A percentile compares a stretch with the other conserved stretches of the same genome.
phyloP scores from a whole-genome alignment of 2,888 invertebrate species.

The Eustalomyia histrio region DNA sequence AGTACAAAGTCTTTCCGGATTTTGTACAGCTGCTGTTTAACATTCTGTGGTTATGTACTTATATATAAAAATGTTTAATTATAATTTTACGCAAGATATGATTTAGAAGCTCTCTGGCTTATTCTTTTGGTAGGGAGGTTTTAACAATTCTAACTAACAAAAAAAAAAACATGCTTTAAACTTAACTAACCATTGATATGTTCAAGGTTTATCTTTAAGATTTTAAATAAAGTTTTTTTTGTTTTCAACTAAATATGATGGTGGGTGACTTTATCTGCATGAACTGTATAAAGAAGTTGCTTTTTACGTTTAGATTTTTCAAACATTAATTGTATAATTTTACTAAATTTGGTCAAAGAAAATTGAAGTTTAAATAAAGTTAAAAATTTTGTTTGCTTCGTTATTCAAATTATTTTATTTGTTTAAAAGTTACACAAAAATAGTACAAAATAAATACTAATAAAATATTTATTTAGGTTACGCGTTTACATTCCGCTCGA shows the following conservation, averaged over 20 bases:
- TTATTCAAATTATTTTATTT: background rate
- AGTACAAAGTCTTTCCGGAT: too few species aligned
- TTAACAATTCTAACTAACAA: background rate
- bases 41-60: slow-evolving; percentile 29
- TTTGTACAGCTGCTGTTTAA: background rate
- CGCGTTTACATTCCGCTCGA: too few species aligned
- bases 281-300: slow-evolving; percentile 18
- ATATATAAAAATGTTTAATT: slow-evolving; percentile 58
- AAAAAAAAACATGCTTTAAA: background rate
- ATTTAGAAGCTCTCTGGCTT: slow-evolving; percentile 43
- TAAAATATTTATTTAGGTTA: too few species aligned
- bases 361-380: slow-evolving; percentile 22
- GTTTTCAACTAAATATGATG: slow-evolving; percentile 42
- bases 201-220: slow-evolving; percentile 49
- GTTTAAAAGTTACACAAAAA: too few species aligned
- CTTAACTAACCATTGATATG: slow-evolving; percentile 32
- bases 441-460: too few species aligned
- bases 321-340: slow-evolving; percentile 59
- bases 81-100: slow-evolving; percentile 64
- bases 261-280: slow-evolving; percentile 57
- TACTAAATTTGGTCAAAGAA: slow-evolving; percentile 59
- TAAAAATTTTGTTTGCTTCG: background rate
- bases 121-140: slow-evolving; percentile 15
- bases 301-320: slow-evolving; percentile 32
- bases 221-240: slow-evolving; percentile 16